phyloP scores from a whole-genome alignment of 2,797 vertebrate genomes.

The Phoxinus dragarum region DNA sequence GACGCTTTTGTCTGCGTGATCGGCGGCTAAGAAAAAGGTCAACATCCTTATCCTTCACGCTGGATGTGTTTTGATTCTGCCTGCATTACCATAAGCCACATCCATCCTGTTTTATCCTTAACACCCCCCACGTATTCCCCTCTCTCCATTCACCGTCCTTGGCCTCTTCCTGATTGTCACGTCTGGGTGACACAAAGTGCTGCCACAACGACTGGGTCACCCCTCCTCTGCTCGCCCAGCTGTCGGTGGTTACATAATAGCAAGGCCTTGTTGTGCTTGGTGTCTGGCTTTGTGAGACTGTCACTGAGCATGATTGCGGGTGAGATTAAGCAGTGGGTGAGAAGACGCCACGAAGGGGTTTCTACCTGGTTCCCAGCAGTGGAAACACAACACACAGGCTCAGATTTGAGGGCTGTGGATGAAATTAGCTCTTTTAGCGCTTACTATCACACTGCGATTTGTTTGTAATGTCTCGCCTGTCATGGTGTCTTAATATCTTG shows the following conservation, averaged over 20 bases:
- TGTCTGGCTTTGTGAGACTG: constrained; percentile 79
- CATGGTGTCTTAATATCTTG: constrained; percentile 57
- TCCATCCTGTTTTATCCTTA: constrained; percentile 27
- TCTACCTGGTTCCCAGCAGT: constrained; percentile 79
- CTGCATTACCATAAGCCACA: constrained; percentile 38
- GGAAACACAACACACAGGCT: constrained; percentile 70
- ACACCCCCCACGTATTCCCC: constrained; percentile 52
- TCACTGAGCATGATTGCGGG: constrained; percentile 79
- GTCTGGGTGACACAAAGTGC: constrained; percentile 80
- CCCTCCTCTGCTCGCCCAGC: constrained; percentile 80
- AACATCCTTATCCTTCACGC: constrained; percentile 17
- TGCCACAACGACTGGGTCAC: constrained; percentile 75
- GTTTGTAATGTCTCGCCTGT: constrained; percentile 63
- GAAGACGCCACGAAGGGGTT: constrained; percentile 75
- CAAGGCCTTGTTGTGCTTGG: constrained; percentile 77
- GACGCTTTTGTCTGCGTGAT: neutral
- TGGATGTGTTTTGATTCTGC: constrained; percentile 34
- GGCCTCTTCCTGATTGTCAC: constrained; percentile 72
- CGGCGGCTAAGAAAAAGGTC: constrained; percentile 26
- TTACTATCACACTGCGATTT: constrained; percentile 63
- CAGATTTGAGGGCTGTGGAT: constrained; percentile 64
- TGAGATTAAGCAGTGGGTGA: constrained; percentile 81
- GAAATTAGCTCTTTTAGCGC: constrained; percentile 61
- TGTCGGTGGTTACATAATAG: constrained; percentile 85
- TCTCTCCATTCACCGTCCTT: constrained; percentile 59